A percentile compares a stretch with the other conserved stretches of the same genome.
Conservation (phyloP, 2,888 invertebrate genomes). For the Autographa gamma region DNA sequence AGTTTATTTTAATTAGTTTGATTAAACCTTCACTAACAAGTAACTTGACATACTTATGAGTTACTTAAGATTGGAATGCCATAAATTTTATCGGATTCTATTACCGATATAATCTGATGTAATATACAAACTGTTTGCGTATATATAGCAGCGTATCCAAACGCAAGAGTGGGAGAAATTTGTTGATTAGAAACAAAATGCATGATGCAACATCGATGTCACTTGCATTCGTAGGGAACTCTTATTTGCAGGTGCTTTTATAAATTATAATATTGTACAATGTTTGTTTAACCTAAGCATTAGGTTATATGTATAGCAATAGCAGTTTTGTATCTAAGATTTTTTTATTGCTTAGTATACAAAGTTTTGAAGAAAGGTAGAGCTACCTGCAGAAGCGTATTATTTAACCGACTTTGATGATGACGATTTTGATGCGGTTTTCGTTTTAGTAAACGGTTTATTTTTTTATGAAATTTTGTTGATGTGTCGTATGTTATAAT, state of each 20-base stretch:
- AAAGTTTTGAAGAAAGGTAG: no score
- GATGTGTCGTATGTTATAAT: no score
- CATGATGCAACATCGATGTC: conserved; percentile 38
- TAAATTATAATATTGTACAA: not conserved
- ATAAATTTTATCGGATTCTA: not conserved
- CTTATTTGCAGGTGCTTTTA: not conserved
- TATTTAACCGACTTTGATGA: no score
- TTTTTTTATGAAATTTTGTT: no score
- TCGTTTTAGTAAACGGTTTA: no score
- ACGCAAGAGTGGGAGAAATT: conserved; percentile 24
- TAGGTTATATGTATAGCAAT: no score
- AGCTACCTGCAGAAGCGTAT: no score
- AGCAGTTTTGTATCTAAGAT: no score
- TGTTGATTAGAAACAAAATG: conserved; percentile 30
- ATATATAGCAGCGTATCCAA: conserved; percentile 20
- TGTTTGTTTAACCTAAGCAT: no score
- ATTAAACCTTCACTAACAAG: not conserved
- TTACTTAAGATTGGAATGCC: not conserved
- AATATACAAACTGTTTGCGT: conserved; percentile 44
- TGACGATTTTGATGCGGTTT: no score
- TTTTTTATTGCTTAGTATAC: no score
- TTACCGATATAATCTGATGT: conserved; percentile 41
- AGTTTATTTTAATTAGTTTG: not conserved
- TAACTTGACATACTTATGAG: not conserved
- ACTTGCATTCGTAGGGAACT: conserved; percentile 30